Base-by-base conservation (phyloP, 2,797 vertebrate genomes). In the Parotocinclus haroldoi region DNA sequence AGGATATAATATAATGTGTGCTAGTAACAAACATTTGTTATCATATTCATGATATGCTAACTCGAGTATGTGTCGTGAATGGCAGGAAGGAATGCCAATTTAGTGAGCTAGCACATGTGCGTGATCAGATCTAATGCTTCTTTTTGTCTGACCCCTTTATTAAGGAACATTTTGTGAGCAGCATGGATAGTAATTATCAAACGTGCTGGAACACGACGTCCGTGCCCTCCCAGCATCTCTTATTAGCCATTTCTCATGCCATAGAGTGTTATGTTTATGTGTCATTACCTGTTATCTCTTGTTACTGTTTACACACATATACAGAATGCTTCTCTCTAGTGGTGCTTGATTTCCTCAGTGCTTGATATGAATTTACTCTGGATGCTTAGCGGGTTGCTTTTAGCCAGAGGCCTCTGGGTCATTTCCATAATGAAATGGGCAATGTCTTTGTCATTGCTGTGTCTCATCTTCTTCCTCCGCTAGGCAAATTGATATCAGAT, bases 161-260 rank as follows among this genome's bases (percentile, higher is more conserved):
- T 84, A 84, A 80, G 79, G 70, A 77, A 78, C 10, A 76, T 68
- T 75, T 71, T 65, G 65, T 78, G 53, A 70, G 56, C 64, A 66
- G 56, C 50, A 11, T 75, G 76, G 68, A 73, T 65, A 64, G 58
- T 80, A 82, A 83, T 85, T 82, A 82, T 57, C 39, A 73, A 66
- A 77, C 66, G 55, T 63, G 48, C 63, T 77, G 76, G 78, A 72
- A 79, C 77, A 79, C 65, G 36, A 12, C 63, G 42, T 76, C 65
- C 71, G 45, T 58, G 66, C 69, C 69, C 76, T 77, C 79, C 82
- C 78, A 78, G 77, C 73, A 57, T 76, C 67, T 64, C 60, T 86
- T 84, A 88, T 89, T 88, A 87, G 68, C 67, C 39, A 55, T 39
- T 69, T 66, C 68, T 69, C 67, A 72, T 49, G 64, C 73, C 65